Evolutionary conservation across 2,113 vertebrate species (phyloP), one percentile per base, ranked within the genome.

Genomic region (Laticauda laticaudata): DNA sequence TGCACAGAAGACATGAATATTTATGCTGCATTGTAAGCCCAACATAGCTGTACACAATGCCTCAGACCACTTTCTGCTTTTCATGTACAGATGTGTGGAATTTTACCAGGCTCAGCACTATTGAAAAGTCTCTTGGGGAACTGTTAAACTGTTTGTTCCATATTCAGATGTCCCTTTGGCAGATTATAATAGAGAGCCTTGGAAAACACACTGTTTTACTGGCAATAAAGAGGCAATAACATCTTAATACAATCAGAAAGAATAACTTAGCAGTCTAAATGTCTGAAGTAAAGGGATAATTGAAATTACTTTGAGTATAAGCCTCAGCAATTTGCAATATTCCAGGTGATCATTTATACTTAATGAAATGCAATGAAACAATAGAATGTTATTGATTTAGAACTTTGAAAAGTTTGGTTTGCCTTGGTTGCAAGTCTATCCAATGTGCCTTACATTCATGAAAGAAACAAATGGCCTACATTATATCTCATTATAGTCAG

Each of bases 141-240:
- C 93, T 87, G 94, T 93, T 92, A 86, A 96, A 75, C 69, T 93
- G 91, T 85, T 96, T 94, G 86, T 93, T 97, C 93, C 54, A 89
- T 93, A 88, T 95, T 92, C 88, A 96, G 93, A 92, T 96, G 95
- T 93, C 94, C 92, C 93, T 96, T 96, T 97, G 92, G 93, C 87
- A 95, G 95, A 94, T 93, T 97, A 95, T 95, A 95, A 96, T 64
- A 81, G 94, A 95, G 94, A 89, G 55, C 81, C 48, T 94, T 95
- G 59, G 92, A 92, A 94, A 96, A 95, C 95, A 92, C 90, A 93
- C 94, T 94, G 94, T 96, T 96, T 97, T 96, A 96, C 94, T 96
- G 94, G 94, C 94, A 95, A 87, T 96, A 97, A 97, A 96, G 93
- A 85, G 94, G 91, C 94, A 94, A 93, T 97, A 95, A 95, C 90